A percentile compares a stretch with the other conserved stretches of the same genome.
These are phyloP conservation scores for Eublepharis macularius DNA, from an alignment of 2,113 vertebrate genomes.

Conservation along the genomic window DNA sequence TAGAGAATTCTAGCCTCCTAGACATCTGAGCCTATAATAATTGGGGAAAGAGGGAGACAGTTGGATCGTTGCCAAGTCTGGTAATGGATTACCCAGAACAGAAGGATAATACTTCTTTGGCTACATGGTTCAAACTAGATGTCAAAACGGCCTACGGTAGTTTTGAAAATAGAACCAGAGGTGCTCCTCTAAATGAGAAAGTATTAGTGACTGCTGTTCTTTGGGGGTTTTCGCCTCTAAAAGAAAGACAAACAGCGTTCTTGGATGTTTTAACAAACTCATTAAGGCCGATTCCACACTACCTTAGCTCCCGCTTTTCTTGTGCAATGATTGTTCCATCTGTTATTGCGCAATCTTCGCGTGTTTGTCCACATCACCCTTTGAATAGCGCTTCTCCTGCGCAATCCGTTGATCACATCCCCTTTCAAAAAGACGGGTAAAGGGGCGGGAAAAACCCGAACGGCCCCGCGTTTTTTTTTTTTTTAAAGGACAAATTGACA, in stretches of 20 bases:
- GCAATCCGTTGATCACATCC: no score
- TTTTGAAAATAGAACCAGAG: background rate
- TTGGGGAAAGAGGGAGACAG: slow-evolving; percentile 43
- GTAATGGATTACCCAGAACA: slow-evolving; percentile 28
- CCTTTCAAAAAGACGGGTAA: no score
- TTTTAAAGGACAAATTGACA: no score
- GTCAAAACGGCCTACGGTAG: background rate
- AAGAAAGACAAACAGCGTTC: background rate
- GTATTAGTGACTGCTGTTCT: background rate
- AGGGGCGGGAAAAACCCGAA: no score
- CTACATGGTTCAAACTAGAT: background rate
- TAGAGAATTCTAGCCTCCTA: slow-evolving; percentile 50
- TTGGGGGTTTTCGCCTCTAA: background rate
- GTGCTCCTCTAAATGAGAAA: background rate
- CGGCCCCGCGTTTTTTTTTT: no score
- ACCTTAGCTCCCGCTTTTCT: no score
- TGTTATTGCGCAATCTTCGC: no score
- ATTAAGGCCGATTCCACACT: no score
- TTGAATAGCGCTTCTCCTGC: no score
- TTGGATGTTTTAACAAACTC: background rate
- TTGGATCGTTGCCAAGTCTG: slow-evolving; percentile 39
- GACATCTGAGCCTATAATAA: slow-evolving; percentile 49
- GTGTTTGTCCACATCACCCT: no score
- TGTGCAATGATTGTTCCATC: no score
- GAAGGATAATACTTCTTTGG: slow-evolving; percentile 27